Conservation (phyloP, 2,888 invertebrate species). For the Tigriopus californicus region DNA sequence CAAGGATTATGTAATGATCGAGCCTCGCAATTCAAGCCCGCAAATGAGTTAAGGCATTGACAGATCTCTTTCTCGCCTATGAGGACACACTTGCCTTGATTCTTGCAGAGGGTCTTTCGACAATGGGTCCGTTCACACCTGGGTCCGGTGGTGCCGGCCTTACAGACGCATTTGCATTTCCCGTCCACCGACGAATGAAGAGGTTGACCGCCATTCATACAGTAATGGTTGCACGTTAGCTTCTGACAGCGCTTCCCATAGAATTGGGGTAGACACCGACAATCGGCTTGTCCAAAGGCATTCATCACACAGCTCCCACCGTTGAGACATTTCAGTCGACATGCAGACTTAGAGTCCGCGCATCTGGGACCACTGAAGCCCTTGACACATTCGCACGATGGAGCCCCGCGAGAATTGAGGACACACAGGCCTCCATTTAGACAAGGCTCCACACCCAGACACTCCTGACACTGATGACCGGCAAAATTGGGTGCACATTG, state of each 20-base stretch:
- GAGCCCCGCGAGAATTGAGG: constrained; percentile 24
- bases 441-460: constrained; percentile 23
- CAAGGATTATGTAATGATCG: constrained; percentile 41
- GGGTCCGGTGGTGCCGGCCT: constrained; percentile 30
- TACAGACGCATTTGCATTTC: constrained; percentile 30
- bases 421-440: constrained; percentile 38
- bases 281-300: constrained; percentile 7
- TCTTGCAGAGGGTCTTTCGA: constrained; percentile 17
- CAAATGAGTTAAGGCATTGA: constrained; percentile 35
- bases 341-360: neutral
- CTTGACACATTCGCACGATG: constrained; percentile 21
- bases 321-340: constrained; percentile 19
- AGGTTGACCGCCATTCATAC: neutral
- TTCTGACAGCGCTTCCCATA: constrained; percentile 20
- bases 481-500: constrained; percentile 16
- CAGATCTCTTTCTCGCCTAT: constrained; percentile 10
- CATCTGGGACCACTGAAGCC: constrained; percentile 8
- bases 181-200: neutral
- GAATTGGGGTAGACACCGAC: constrained; percentile 20
- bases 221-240: constrained; percentile 17
- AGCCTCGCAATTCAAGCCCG: constrained; percentile 37
- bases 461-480: constrained; percentile 17
- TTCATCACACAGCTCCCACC: constrained; percentile 21
- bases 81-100: constrained; percentile 12
- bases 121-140: constrained; percentile 37